Conservation (phyloP, 2,888 invertebrate species). For the Imbricaverruca yamaguchii region DNA sequence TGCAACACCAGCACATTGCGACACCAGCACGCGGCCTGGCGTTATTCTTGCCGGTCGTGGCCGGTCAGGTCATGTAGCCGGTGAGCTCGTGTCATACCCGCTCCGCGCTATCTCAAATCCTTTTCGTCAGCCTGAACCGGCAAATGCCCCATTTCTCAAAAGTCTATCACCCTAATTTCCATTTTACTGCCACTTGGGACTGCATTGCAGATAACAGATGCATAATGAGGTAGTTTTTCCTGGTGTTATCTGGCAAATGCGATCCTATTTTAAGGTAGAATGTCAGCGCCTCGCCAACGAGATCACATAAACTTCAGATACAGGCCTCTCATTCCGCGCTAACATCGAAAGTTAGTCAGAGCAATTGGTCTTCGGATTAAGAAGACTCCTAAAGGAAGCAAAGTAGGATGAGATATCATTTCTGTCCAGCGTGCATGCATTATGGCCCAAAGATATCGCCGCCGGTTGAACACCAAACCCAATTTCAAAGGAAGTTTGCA, state of each 20-base stretch:
- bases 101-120: not conserved
- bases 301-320: not conserved
- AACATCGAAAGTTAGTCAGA: not conserved
- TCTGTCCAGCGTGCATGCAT: not conserved
- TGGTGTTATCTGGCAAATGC: not conserved
- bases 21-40: too few species aligned
- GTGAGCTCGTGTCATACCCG: not conserved
- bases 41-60: not conserved
- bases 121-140: not conserved
- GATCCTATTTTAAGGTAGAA: slow-evolving; percentile 3
- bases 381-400: not conserved
- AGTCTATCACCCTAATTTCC: slow-evolving; percentile 13
- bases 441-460: too few species aligned
- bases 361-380: not conserved
- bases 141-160: slow-evolving; percentile 1
- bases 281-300: not conserved
- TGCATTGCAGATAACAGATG: not conserved
- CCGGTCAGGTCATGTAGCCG: not conserved
- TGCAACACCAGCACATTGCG: too few species aligned
- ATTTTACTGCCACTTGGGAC: not conserved
- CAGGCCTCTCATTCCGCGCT: not conserved
- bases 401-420: not conserved
- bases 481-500: too few species aligned
- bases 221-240: slow-evolving; percentile 2
- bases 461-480: too few species aligned